A percentile compares a stretch with the other conserved stretches of the same genome.
These are phyloP conservation scores for Gymnosoma rotundatum DNA, from an alignment of 2,888 invertebrate species.

Conservation along the genomic window DNA sequence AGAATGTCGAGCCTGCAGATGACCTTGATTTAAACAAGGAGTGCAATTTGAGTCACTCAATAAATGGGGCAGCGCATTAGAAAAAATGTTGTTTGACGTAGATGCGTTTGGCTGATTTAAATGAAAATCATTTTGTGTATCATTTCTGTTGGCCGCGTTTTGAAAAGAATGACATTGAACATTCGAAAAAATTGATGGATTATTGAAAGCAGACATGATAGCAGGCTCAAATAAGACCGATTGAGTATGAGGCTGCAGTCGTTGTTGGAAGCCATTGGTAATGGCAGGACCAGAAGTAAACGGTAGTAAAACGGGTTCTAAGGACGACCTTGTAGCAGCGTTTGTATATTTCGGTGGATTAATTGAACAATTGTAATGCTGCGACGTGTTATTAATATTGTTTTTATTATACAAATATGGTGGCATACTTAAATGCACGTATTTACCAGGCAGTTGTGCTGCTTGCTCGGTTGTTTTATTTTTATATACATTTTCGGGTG, in stretches of 20 bases:
- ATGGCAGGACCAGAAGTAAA: background rate
- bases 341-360: background rate
- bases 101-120: background rate
- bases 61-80: no score
- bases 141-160: no score
- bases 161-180: no score
- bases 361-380: background rate
- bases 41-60: no score
- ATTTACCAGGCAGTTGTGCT: background rate
- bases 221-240: no score
- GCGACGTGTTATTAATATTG: background rate
- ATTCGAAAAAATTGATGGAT: background rate
- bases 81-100: background rate
- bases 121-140: background rate
- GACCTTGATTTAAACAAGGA: background rate
- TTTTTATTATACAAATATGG: background rate
- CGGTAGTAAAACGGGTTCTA: no score
- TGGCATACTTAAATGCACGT: constrained; percentile 4
- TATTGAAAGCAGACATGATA: background rate
- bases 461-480: constrained; percentile 7
- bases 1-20: constrained; percentile 5
- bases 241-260: background rate
- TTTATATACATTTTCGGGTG: constrained; percentile 3
- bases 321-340: background rate
- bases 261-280: background rate